Conservation (phyloP, 2,797 vertebrate species). For the Toxotes lorentzi region DNA sequence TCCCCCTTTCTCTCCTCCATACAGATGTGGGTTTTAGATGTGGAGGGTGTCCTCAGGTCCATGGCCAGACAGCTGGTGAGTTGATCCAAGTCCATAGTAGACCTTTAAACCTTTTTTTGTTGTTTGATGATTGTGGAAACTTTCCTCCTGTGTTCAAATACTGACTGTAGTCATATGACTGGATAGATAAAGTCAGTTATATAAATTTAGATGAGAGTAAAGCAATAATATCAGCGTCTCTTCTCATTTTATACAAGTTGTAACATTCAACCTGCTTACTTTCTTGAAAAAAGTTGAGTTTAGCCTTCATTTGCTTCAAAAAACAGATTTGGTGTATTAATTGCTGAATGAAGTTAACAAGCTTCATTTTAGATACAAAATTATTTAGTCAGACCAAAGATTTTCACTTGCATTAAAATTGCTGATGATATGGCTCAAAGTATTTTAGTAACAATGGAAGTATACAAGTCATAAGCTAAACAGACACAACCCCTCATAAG, state of each 20-base stretch:
- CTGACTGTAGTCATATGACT: neutral
- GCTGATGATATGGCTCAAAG: no score
- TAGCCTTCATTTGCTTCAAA: no score
- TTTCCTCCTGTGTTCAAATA: neutral
- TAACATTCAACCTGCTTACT: neutral
- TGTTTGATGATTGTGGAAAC: neutral
- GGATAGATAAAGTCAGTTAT: neutral
- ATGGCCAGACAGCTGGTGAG: slow-evolving; percentile 71
- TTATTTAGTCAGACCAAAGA: no score
- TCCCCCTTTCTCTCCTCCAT: neutral
- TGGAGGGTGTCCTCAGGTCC: slow-evolving; percentile 66
- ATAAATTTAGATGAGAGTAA: neutral
- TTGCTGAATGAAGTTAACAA: no score
- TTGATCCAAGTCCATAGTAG: neutral
- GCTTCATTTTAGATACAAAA: no score
- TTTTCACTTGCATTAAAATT: no score
- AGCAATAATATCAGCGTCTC: neutral
- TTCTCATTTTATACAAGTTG: neutral
- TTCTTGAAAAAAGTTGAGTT: no score
- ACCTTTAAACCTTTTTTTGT: neutral
- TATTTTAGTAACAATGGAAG: no score
- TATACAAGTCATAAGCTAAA: no score
- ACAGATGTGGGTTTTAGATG: slow-evolving; percentile 71
- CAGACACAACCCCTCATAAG: no score
- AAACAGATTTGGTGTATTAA: no score